phyloP scores from a whole-genome alignment of 2,888 invertebrate species.

The Villa cingulata region DNA sequence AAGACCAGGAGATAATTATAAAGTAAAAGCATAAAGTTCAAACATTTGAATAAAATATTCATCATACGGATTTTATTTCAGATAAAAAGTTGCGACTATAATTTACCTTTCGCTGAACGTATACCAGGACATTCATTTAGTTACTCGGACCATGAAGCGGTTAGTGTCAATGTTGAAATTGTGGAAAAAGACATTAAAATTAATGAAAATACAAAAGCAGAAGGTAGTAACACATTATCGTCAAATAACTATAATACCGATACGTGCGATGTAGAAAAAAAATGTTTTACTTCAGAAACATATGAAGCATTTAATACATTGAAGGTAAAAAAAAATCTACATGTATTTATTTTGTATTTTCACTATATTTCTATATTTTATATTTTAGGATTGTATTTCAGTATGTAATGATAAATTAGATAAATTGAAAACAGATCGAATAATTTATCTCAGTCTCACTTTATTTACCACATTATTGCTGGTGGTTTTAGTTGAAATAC shows the following conservation, averaged over 20 bases:
- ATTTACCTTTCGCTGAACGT: constrained; percentile 56
- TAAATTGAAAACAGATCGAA: constrained; percentile 28
- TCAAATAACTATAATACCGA: not conserved
- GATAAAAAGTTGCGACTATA: constrained; percentile 42
- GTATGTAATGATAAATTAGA: constrained; percentile 29
- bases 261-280: too few relatives aligned
- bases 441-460: constrained; percentile 27
- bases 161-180: constrained; percentile 42
- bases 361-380: not conserved
- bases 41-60: too few relatives aligned
- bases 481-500: constrained; percentile 26
- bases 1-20: constrained; percentile 26
- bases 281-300: not conserved
- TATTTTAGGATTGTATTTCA: constrained; percentile 22
- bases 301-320: not conserved
- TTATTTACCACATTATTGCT: constrained; percentile 25
- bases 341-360: not conserved
- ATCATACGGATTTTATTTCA: too few relatives aligned
- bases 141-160: constrained; percentile 85
- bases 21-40: too few relatives aligned
- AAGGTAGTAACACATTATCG: not conserved
- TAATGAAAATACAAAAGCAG: not conserved
- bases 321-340: not conserved
- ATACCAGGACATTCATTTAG: constrained; percentile 60
- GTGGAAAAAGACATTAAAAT: not conserved